Evolutionary conservation across 1,140 invertebrate genomes (phyloP).

Genomic region (Oncopodura yosiiana): DNA sequence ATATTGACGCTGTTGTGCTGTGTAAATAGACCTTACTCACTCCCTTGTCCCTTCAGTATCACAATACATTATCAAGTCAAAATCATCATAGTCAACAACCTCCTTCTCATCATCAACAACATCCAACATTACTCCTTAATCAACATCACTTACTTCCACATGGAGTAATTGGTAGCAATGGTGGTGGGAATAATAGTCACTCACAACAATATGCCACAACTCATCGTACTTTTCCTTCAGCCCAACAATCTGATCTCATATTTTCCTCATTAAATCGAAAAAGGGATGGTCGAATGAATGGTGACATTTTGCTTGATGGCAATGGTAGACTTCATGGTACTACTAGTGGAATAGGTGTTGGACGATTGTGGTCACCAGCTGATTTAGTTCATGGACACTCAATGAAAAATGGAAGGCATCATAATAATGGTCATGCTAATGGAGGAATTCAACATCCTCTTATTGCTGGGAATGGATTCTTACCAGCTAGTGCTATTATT

Average conservation of each 20-base stretch:
- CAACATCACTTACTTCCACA: conserved; percentile 8
- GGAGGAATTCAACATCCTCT: not conserved
- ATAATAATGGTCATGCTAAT: conserved; percentile 4
- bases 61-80: not conserved
- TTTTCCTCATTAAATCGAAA: conserved; percentile 32
- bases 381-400: conserved; percentile 27
- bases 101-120: conserved; percentile 21
- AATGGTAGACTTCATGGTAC: not conserved
- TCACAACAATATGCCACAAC: conserved; percentile 29
- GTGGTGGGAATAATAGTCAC: conserved; percentile 8
- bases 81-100: conserved; percentile 23
- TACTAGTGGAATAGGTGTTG: not conserved
- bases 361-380: conserved; percentile 27
- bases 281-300: conserved; percentile 1
- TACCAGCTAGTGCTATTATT: not conserved
- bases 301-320: conserved; percentile 2
- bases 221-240: conserved; percentile 34
- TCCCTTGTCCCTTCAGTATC: conserved; percentile 35
- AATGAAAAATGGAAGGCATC: conserved; percentile 9
- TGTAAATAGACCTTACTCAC: conserved; percentile 33
- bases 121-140: conserved; percentile 3
- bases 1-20: conserved; percentile 12
- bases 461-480: not conserved
- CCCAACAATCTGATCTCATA: conserved; percentile 32
- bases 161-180: not conserved